Evolutionary conservation across 1,140 invertebrate species (phyloP).

Genomic region (Pseudomyrmex cubaensis): DNA sequence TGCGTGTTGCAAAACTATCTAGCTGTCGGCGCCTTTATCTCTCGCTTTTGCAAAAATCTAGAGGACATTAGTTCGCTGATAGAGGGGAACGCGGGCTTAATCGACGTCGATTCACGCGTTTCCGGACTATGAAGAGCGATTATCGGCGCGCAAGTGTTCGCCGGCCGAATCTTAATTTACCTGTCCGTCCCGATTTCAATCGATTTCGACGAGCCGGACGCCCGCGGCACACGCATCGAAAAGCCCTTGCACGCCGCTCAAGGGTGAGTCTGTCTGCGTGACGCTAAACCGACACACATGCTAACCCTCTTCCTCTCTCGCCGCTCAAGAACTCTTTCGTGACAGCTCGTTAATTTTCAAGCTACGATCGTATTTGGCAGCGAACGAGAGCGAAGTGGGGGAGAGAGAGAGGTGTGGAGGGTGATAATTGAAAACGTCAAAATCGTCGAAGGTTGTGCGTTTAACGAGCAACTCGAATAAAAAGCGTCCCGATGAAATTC

Average conservation of each 20-base stretch:
- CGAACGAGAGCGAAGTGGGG: background rate
- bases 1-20: background rate
- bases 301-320: background rate
- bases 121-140: conserved; percentile 56
- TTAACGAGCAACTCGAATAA: conserved; percentile 18
- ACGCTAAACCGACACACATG: background rate
- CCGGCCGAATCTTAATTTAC: conserved; percentile 67
- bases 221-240: conserved; percentile 33
- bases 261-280: conserved; percentile 34
- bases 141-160: conserved; percentile 58
- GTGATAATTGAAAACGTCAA: conserved; percentile 70
- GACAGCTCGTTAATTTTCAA: conserved; percentile 71
- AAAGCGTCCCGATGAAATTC: conserved; percentile 25
- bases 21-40: background rate
- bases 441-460: conserved; percentile 54
- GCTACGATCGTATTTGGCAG: conserved; percentile 50
- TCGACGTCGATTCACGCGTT: conserved; percentile 66
- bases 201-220: conserved; percentile 43
- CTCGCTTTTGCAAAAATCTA: conserved; percentile 29
- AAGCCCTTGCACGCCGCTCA: conserved; percentile 33
- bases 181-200: conserved; percentile 66
- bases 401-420: background rate
- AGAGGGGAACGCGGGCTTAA: conserved; percentile 25
- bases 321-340: conserved; percentile 65
- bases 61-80: conserved; percentile 14